Conservation (phyloP, 2,797 vertebrate genomes). For the Poecilia gillii region DNA sequence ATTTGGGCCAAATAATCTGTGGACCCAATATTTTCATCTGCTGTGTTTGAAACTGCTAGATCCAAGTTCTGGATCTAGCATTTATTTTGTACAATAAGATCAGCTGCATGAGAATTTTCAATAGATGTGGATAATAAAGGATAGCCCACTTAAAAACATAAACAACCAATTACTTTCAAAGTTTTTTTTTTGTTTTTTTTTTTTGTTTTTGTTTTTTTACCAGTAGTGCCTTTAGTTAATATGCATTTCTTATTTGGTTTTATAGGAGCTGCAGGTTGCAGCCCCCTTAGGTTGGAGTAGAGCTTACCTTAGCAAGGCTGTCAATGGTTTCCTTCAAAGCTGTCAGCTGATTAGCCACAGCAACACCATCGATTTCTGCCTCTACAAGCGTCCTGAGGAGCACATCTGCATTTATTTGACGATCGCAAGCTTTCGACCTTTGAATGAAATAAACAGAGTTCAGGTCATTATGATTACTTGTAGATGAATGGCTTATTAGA, state of each 20-base stretch:
- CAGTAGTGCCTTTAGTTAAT: background rate
- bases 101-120: background rate
- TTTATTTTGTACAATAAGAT: background rate
- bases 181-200: background rate
- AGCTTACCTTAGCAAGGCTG: slow-evolving; percentile 80
- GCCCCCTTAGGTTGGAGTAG: too few relatives aligned
- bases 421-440: slow-evolving; percentile 81
- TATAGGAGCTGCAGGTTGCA: background rate
- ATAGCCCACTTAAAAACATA: background rate
- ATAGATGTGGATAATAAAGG: background rate
- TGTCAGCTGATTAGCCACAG: slow-evolving; percentile 87
- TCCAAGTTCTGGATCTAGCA: too few relatives aligned
- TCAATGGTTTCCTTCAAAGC: slow-evolving; percentile 83
- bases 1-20: background rate
- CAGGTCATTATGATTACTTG: background rate
- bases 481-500: too few relatives aligned
- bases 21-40: background rate
- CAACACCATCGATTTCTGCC: slow-evolving; percentile 89
- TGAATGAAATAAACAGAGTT: slow-evolving; percentile 11
- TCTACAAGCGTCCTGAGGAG: slow-evolving; percentile 88
- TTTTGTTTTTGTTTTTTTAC: background rate
- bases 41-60: background rate
- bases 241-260: background rate
- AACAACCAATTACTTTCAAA: background rate
- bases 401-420: slow-evolving; percentile 80